Conservation (phyloP, 2,113 vertebrate genomes). For the Motacilla alba region DNA sequence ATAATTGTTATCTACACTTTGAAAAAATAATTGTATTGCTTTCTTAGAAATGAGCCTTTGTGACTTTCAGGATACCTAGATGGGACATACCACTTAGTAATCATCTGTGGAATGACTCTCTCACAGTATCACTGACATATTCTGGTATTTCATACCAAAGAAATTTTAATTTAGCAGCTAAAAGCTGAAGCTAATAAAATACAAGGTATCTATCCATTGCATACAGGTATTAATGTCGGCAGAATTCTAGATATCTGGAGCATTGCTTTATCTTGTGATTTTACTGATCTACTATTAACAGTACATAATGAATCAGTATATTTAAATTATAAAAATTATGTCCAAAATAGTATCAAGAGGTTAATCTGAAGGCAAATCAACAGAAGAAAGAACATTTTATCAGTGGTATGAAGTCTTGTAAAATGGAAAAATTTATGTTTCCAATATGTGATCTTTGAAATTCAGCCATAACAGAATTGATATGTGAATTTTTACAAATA, state of each 20-base stretch:
- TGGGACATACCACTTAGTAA: not conserved
- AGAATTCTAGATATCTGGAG: not conserved
- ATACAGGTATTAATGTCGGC: not conserved
- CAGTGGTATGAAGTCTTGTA: not conserved
- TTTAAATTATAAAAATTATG: not conserved
- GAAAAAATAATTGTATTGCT: not conserved
- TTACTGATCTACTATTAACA: not conserved
- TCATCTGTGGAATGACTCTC: not conserved
- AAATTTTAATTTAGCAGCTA: not conserved
- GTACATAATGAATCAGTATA: not conserved
- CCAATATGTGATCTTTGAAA: not conserved
- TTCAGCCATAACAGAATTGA: not conserved
- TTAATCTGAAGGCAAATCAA: not conserved
- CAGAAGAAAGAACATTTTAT: not conserved
- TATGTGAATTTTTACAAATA: not conserved
- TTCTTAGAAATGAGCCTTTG: not conserved
- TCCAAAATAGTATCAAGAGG: not conserved
- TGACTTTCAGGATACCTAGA: not conserved
- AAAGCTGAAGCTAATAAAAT: not conserved
- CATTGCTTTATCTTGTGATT: not conserved
- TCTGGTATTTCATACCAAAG: not conserved
- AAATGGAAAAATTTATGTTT: not conserved
- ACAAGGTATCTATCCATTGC: not conserved
- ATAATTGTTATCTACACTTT: not conserved
- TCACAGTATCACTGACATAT: not conserved